phyloP scores from a whole-genome alignment of 1,140 invertebrate species.

The Drosophila leontia region DNA sequence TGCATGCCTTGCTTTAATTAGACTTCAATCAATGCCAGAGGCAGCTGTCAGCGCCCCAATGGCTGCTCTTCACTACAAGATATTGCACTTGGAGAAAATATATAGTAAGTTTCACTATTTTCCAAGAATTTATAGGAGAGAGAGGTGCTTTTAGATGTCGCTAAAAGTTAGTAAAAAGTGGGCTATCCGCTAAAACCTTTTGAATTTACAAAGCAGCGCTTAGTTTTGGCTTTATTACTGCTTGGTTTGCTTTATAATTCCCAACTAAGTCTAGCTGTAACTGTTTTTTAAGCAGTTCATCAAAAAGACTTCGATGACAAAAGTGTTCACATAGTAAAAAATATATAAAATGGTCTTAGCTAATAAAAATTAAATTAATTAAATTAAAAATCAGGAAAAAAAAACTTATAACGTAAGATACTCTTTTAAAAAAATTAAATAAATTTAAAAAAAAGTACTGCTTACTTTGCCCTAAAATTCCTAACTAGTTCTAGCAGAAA shows the following conservation, averaged over 20 bases:
- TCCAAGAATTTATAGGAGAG: neutral
- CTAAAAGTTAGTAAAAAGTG: no score
- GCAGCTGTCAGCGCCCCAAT: constrained; percentile 56
- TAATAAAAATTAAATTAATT: no score
- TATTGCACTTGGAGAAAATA: neutral
- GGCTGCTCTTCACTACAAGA: constrained; percentile 16
- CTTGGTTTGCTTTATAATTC: neutral
- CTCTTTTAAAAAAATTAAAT: no score
- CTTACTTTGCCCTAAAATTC: neutral
- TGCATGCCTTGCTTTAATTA: constrained; percentile 72
- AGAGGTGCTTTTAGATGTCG: no score
- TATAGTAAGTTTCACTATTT: neutral
- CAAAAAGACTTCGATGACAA: no score
- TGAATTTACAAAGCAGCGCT: no score
- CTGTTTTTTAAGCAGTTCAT: neutral
- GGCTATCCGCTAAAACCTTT: no score
- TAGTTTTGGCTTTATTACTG: no score
- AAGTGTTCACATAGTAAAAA: no score
- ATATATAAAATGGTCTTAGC: no score
- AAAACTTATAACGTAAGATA: neutral
- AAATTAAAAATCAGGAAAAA: neutral
- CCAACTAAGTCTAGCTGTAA: neutral
- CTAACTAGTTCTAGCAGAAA: neutral
- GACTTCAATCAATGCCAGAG: constrained; percentile 80
- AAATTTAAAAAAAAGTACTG: no score